phyloP scores from a whole-genome alignment of 1,140 invertebrate genomes.

The Drosophila neocordata region DNA sequence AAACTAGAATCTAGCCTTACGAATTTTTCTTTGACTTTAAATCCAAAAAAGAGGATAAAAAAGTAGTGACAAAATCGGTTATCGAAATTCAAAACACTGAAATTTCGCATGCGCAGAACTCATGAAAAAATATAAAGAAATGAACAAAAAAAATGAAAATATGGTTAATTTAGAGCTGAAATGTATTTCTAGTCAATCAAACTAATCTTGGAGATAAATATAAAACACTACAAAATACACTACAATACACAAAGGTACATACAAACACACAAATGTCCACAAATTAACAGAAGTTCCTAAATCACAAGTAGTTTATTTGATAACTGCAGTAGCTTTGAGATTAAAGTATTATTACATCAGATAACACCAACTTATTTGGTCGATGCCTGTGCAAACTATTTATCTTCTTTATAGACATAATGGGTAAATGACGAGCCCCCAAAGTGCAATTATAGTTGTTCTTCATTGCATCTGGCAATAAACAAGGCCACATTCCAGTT shows the following conservation, averaged over 20 bases:
- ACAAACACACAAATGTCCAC: neutral
- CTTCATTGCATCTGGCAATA: neutral
- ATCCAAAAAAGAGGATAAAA: too few species aligned
- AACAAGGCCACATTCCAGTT: neutral
- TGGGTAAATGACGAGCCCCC: neutral
- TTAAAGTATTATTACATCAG: conserved; percentile 1
- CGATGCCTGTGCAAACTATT: neutral
- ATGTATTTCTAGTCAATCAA: neutral
- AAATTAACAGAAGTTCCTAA: neutral
- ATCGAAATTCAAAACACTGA: too few species aligned
- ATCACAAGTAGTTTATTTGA: neutral
- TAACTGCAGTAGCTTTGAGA: neutral
- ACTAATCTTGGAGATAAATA: neutral
- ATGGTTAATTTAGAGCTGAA: neutral
- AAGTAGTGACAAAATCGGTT: too few species aligned
- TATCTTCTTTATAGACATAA: neutral
- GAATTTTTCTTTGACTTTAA: too few species aligned
- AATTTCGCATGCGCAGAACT: too few species aligned
- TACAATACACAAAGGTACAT: neutral
- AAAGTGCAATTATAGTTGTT: conserved; percentile 2
- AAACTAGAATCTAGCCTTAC: too few species aligned
- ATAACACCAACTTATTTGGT: neutral
- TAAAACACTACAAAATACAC: neutral
- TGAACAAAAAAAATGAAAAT: too few species aligned
- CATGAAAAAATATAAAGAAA: too few species aligned